Conservation (phyloP, 1,140 invertebrate species). For the Reticulitermes speratus region DNA sequence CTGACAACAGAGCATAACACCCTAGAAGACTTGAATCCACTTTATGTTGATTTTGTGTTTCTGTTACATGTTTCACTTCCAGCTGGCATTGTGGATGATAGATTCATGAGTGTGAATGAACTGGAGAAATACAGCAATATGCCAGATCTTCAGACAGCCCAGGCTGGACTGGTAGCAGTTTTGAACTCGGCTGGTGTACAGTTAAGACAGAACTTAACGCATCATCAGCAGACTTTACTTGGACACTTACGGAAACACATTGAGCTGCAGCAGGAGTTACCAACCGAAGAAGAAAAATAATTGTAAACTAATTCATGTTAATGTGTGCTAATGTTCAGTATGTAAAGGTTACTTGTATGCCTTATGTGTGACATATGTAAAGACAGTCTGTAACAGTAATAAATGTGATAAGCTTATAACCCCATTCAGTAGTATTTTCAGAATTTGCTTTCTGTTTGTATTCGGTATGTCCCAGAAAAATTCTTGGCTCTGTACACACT, state of each 20-base stretch:
- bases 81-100: conserved; percentile 40
- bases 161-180: conserved; percentile 37
- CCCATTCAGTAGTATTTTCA: no score
- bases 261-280: conserved; percentile 3
- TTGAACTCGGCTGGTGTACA: conserved; percentile 34
- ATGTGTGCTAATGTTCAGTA: no score
- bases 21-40: no score
- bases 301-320: not conserved
- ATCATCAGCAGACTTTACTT: conserved; percentile 36
- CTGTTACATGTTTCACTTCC: conserved; percentile 26
- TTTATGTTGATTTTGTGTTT: not conserved
- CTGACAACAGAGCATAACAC: no score
- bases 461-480: no score
- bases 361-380: no score
- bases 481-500: no score
- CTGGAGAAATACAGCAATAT: conserved; percentile 37
- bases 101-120: conserved; percentile 38
- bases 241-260: conserved; percentile 25
- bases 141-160: conserved; percentile 38
- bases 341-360: no score
- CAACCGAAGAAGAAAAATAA: not conserved
- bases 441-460: no score
- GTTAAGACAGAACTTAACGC: conserved; percentile 32
- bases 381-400: no score
- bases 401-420: no score